A percentile compares a stretch with the other conserved stretches of the same genome.
Evolutionary conservation across 2,113 vertebrate genomes (phyloP).

Genomic region (Suricata suricatta): DNA sequence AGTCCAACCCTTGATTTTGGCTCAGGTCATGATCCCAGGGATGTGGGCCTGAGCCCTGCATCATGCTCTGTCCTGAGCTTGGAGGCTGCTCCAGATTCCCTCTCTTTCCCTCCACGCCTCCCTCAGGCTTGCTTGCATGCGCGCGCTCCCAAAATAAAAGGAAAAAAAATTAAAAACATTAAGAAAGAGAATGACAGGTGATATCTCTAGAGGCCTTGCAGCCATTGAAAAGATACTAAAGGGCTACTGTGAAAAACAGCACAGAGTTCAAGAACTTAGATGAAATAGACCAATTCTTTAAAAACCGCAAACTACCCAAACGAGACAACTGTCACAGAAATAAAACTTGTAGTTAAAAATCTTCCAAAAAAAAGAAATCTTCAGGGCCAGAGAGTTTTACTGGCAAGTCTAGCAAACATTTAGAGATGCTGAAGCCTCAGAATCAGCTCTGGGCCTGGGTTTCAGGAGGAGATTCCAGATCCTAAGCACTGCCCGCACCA

Average conservation of each 20-base stretch:
- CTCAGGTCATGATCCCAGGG: no score
- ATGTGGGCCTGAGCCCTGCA: no score
- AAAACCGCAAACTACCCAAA: neutral
- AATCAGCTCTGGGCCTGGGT: neutral
- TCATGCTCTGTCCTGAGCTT: no score
- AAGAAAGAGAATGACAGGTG: neutral
- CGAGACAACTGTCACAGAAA: neutral
- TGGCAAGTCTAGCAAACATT: neutral
- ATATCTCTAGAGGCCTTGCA: neutral
- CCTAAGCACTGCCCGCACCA: neutral
- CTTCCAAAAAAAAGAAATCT: neutral
- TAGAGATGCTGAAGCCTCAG: neutral
- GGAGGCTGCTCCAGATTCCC: no score
- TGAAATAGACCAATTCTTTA: neutral
- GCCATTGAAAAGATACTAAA: neutral
- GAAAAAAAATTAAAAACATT: neutral
- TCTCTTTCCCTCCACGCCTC: no score
- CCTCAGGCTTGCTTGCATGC: no score
- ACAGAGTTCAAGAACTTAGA: neutral
- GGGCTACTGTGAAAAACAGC: neutral
- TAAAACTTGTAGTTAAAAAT: neutral
- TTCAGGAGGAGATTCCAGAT: neutral
- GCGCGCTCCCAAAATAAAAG: no score
- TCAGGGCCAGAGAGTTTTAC: neutral
- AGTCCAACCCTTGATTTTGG: no score